Base-by-base conservation (phyloP, 1,140 invertebrate species). In the Venustaconcha ellipsiformis region DNA sequence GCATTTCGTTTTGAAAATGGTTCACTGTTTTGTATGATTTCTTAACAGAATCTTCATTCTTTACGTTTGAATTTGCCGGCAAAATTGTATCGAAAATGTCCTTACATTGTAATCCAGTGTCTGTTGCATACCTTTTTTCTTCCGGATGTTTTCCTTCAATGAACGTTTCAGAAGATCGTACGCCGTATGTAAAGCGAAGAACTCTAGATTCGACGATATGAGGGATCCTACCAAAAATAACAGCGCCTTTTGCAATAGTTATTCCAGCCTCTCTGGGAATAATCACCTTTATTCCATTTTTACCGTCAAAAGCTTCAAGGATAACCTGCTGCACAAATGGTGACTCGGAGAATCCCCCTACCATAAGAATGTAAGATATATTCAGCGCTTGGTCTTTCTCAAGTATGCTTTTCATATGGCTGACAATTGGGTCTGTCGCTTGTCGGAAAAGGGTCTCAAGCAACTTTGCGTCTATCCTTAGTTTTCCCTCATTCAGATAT, bases 11-110 rank as follows among this genome's bases (percentile, higher is more conserved):
- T 56, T 68, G 55, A 58, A 69, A 62, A 14, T 67, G 18, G 6
- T 26, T 20, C 30, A 73, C 17, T 1, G 70, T 76, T 15, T 20
- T 15, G 23, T 76, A 79, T 17, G 11, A 64, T 13, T 70, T 30
- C 5, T 26, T 17, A 14, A 71, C 64, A 56, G 20, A n/a, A 20
- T 68, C 65, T 57, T 62, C 62, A 4, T 58, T 17, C 18, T 67
- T 59, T 15, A 72, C 72, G 6, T 66, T 23, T 1, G 78, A 75
- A 57, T 69, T 73, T 12, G 58, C 30, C 30, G 64, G n/a, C 17
- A 79, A 72, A 56, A 79, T 75, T 26, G 56, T 56, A 14, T 57
- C 11, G 55, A 79, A 79, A 37, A 72, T 57, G 26, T 69, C 67
- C 4, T 69, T 55, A 30, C 79, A 80, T 60, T 58, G 14, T 12